Base-by-base conservation (phyloP, 2,797 vertebrate genomes). In the Hoplostethus mediterraneus region DNA sequence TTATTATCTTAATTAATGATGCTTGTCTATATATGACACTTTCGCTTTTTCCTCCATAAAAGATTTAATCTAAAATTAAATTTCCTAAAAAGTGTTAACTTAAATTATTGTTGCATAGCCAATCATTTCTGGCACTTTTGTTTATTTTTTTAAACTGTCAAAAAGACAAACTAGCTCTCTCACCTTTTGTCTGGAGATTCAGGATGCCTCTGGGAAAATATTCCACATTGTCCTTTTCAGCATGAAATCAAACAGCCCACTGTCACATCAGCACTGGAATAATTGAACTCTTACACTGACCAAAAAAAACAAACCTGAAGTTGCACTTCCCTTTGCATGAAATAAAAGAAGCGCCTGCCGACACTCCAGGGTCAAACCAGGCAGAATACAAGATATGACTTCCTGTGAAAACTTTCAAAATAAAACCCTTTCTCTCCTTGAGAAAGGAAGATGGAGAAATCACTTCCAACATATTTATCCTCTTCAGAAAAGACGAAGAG, bases 381-480 rank as follows among this genome's bases (percentile, higher is more conserved):
- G 6, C 44, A 8, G 12, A 49, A 12, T 9, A 13, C 21, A 42
- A 17, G 11, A 21, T 21, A 25, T 0, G 7, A 49, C 64, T 81
- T 89, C 87, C 86, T 78, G 62, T 28, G 33, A 38, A 2, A 57
- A 52, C 16, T 80, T 87, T 84, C 85, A 89, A 71, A 89, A 61
- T 90, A 90, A 90, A 80, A 13, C n/a, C 1, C 7, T 21, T 21
- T 21, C 21, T 21, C 21, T 21, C 21, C 21, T 21, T 21, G 21
- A 21, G 21, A 21, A 21, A 21, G 21, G 21, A 21, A 21, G 21
- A 21, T 21, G 21, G 21, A 21, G 21, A 21, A 21, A 21, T 21
- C 21, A 21, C 21, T 21, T 21, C 21, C 21, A 21, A 21, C 21
- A 21, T 21, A 21, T 21, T 21, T 21, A 21, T 21, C 21, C 21